These are phyloP conservation scores for Sinonovacula constricta DNA, from an alignment of 1,140 invertebrate genomes.

Conservation along the genomic window DNA sequence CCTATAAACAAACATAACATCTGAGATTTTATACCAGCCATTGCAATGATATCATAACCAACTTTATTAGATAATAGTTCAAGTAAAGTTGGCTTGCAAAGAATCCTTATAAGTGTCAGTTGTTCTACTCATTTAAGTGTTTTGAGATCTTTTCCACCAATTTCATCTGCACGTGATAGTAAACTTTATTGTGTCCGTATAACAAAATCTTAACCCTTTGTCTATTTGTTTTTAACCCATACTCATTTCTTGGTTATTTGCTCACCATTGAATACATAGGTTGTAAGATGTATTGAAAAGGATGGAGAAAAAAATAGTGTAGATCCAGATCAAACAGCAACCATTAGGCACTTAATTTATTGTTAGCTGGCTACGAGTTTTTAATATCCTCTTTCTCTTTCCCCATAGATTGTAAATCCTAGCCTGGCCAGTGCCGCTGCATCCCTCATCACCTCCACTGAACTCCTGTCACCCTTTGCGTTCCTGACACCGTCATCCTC, in stretches of 20 bases:
- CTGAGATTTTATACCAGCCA: too few relatives aligned
- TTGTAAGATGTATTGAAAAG: background rate
- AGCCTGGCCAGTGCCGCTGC: conserved; percentile 16
- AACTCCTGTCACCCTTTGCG: conserved; percentile 41
- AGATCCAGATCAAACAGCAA: background rate
- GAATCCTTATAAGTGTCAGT: too few relatives aligned
- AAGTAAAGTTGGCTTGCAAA: too few relatives aligned
- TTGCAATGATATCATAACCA: too few relatives aligned
- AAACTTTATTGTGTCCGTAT: background rate
- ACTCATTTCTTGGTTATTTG: too few relatives aligned
- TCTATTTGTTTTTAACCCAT: too few relatives aligned
- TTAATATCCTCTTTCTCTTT: background rate
- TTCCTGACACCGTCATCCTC: conserved; percentile 17
- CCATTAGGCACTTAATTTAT: background rate
- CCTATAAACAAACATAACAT: too few relatives aligned
- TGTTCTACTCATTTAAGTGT: too few relatives aligned
- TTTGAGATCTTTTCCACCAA: background rate
- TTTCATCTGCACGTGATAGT: background rate
- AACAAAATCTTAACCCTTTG: too few relatives aligned
- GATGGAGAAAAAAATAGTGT: background rate
- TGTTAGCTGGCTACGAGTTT: background rate
- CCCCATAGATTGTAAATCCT: background rate
- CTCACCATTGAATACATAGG: background rate
- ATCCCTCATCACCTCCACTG: conserved; percentile 27
- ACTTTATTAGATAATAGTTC: too few relatives aligned